Evolutionary conservation across 2,113 vertebrate genomes (phyloP).

Genomic region (Tragulus kanchil): DNA sequence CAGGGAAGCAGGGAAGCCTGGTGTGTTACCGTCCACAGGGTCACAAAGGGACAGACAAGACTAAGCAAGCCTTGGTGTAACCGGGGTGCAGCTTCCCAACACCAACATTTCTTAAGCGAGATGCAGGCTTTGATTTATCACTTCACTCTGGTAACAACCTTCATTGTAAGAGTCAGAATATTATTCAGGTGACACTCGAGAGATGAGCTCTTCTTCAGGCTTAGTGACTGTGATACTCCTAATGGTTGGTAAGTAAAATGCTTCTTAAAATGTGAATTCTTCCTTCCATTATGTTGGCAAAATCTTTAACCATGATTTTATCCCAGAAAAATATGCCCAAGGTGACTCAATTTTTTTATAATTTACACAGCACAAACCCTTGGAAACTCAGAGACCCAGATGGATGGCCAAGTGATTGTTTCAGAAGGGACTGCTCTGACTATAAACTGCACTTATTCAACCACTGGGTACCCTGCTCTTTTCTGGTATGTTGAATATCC

Average conservation of each 20-base stretch:
- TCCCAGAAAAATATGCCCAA: background rate
- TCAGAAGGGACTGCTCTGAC: background rate
- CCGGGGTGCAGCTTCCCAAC: background rate
- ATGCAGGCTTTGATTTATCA: background rate
- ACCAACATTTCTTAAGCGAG: background rate
- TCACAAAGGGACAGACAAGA: too few relatives aligned
- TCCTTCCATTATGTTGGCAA: background rate
- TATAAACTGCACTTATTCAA: conserved; percentile 25
- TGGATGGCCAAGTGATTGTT: background rate
- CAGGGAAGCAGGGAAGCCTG: too few relatives aligned
- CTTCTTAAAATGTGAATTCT: background rate
- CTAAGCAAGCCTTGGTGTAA: too few relatives aligned
- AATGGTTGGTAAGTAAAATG: conserved; percentile 62
- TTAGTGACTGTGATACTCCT: conserved; percentile 42
- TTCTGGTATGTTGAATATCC: conserved; percentile 67
- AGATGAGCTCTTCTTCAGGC: conserved; percentile 47
- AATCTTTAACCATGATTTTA: background rate
- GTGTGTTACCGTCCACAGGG: too few relatives aligned
- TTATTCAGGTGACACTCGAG: background rate
- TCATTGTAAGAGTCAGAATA: background rate
- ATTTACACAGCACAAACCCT: background rate
- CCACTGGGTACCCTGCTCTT: accelerated
- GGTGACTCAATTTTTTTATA: background rate
- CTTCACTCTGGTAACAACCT: background rate
- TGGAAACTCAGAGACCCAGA: conserved; percentile 53